Evolutionary conservation across 2,113 vertebrate species (phyloP).

Genomic region (Riparia riparia): DNA sequence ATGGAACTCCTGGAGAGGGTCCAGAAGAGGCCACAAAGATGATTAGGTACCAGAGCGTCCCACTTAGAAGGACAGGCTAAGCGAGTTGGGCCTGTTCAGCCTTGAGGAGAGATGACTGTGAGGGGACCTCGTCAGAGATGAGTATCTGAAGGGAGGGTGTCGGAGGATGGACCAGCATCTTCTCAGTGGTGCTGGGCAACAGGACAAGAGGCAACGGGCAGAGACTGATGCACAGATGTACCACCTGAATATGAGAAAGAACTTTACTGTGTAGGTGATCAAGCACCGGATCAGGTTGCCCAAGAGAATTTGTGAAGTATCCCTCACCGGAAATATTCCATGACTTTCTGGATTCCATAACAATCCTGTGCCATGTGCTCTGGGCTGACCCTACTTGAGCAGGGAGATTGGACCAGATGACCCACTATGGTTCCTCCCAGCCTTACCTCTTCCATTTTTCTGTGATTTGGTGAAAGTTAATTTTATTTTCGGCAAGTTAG

Average conservation of each 20-base stretch:
- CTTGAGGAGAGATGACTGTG: neutral
- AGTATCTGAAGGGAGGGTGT: neutral
- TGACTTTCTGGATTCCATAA: too few relatives aligned
- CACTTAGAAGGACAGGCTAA: neutral
- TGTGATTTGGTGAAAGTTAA: neutral
- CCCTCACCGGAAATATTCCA: neutral
- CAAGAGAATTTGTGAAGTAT: neutral
- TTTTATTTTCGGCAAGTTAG: neutral
- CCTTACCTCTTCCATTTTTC: neutral
- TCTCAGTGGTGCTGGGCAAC: accelerated
- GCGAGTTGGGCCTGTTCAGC: neutral
- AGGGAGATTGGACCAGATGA: neutral
- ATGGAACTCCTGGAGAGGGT: neutral
- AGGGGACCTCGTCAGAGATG: too few relatives aligned
- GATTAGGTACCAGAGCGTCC: too few relatives aligned
- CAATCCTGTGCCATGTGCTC: neutral
- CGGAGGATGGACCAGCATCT: neutral
- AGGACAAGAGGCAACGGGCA: neutral
- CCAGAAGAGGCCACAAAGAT: neutral
- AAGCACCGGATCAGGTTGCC: neutral
- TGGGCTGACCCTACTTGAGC: neutral
- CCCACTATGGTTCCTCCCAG: neutral
- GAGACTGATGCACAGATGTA: neutral
- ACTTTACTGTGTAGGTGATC: neutral
- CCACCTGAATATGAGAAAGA: neutral